phyloP scores from a whole-genome alignment of 2,888 invertebrate genomes.

The Galeruca laticollis region DNA sequence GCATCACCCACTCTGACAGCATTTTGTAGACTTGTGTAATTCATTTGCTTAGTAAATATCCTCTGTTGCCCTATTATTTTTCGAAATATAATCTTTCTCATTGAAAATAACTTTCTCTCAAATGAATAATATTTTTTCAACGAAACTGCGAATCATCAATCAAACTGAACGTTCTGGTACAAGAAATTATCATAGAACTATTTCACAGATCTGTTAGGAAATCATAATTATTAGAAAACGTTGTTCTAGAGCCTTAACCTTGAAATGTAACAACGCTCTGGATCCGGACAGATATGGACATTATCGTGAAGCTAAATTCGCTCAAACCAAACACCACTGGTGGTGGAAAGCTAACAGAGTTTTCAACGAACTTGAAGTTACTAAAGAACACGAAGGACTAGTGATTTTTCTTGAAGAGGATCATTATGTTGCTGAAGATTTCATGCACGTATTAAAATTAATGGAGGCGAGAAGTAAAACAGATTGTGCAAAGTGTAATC shows the following conservation, averaged over 20 bases:
- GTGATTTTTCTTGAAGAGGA: conserved; percentile 97
- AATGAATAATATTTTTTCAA: too few species aligned
- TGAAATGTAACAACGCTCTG: conserved; percentile 90
- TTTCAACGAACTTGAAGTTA: conserved; percentile 90
- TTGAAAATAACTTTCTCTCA: too few species aligned
- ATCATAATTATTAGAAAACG: conserved; percentile 7
- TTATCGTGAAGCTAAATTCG: conserved; percentile 95
- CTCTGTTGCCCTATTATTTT: too few species aligned
- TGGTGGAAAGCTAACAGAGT: conserved; percentile 99
- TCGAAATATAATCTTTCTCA: too few species aligned
- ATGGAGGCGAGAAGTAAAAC: conserved; percentile 83
- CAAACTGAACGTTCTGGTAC: too few species aligned
- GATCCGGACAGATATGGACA: conserved; percentile 97
- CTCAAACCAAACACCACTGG: conserved; percentile 99
- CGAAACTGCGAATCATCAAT: too few species aligned
- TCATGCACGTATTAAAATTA: conserved; percentile 86
- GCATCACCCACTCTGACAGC: too few species aligned
- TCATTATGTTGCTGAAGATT: conserved; percentile 97
- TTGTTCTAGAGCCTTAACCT: conserved; percentile 79
- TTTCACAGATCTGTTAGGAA: too few species aligned
- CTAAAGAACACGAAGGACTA: conserved; percentile 85
- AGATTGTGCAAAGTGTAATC: conserved; percentile 89
- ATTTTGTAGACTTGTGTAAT: too few species aligned
- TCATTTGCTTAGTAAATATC: too few species aligned
- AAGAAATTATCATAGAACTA: too few species aligned